These are phyloP conservation scores for Ciconia boyciana DNA, from an alignment of 2,113 vertebrate genomes.

Conservation along the genomic window DNA sequence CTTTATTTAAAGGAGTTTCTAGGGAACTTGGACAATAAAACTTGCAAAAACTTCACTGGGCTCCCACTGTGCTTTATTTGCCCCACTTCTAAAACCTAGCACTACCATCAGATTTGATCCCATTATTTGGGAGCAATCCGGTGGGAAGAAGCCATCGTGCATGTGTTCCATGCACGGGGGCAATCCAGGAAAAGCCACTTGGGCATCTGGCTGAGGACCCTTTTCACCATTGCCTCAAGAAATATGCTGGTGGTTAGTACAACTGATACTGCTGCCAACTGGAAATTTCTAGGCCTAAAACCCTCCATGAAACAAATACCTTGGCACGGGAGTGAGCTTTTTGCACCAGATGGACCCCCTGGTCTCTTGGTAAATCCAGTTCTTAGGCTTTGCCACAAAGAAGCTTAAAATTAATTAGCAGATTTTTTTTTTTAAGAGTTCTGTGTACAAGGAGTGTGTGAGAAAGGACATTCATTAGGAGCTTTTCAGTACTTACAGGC, in stretches of 20 bases:
- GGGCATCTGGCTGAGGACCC: neutral
- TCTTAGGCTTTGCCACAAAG: constrained; percentile 68
- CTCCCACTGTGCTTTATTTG: neutral
- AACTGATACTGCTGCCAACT: neutral
- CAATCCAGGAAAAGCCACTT: neutral
- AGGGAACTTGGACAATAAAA: neutral
- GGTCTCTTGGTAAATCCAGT: constrained; percentile 52
- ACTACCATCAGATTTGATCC: neutral
- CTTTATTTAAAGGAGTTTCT: neutral
- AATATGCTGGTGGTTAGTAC: neutral
- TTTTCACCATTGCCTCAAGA: neutral
- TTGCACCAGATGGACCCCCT: constrained; percentile 68
- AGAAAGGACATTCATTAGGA: constrained; percentile 32
- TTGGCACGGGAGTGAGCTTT: constrained; percentile 1
- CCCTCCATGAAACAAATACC: neutral
- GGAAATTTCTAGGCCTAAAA: neutral
- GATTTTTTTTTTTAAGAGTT: neutral
- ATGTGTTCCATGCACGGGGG: accelerated
- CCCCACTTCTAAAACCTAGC: neutral
- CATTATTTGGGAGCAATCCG: neutral
- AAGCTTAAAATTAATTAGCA: constrained; percentile 72
- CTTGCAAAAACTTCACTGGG: neutral
- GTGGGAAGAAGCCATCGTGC: neutral
- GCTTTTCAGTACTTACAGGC: neutral
- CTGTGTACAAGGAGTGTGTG: neutral